A percentile compares a stretch with the other conserved stretches of the same genome.
phyloP scores from a whole-genome alignment of 2,888 invertebrate species.

The Spialia ferax region DNA sequence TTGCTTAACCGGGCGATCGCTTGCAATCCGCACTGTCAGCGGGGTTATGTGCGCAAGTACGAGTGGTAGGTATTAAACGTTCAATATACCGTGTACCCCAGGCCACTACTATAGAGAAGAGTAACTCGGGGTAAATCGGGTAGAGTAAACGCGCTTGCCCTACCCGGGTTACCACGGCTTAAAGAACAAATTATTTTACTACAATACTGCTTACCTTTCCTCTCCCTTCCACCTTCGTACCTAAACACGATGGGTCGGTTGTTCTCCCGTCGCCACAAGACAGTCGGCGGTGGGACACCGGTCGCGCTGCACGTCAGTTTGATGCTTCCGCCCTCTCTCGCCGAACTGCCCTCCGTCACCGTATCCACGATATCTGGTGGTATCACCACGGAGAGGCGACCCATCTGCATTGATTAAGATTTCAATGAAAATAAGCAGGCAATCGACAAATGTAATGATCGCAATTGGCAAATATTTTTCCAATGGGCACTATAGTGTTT shows the following conservation, averaged over 20 bases:
- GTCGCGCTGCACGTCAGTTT: constrained; percentile 92
- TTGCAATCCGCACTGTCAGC: too few species aligned
- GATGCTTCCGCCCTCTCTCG: constrained; percentile 93
- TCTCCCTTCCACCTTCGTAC: constrained; percentile 90
- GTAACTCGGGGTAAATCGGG: too few species aligned
- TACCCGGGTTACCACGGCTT: too few species aligned
- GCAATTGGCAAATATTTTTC: too few species aligned
- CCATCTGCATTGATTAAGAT: constrained; percentile 88
- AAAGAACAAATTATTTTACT: not conserved
- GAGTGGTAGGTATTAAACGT: too few species aligned
- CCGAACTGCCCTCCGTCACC: constrained; percentile 91
- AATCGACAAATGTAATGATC: too few species aligned
- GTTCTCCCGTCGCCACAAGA: constrained; percentile 93
- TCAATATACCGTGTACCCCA: too few species aligned
- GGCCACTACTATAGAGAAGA: too few species aligned
- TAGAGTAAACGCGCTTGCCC: too few species aligned
- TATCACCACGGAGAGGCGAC: constrained; percentile 94
- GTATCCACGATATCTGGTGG: constrained; percentile 95
- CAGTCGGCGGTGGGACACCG: constrained; percentile 93
- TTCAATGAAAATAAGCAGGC: not conserved
- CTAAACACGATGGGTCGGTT: constrained; percentile 92
- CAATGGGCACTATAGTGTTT: too few species aligned
- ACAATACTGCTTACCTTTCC: constrained; percentile 87
- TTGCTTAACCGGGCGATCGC: too few species aligned
- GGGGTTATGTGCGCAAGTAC: too few species aligned